A percentile compares a stretch with the other conserved stretches of the same genome.
Conservation (phyloP, 2,888 invertebrate genomes). For the Danaus chrysippus region DNA sequence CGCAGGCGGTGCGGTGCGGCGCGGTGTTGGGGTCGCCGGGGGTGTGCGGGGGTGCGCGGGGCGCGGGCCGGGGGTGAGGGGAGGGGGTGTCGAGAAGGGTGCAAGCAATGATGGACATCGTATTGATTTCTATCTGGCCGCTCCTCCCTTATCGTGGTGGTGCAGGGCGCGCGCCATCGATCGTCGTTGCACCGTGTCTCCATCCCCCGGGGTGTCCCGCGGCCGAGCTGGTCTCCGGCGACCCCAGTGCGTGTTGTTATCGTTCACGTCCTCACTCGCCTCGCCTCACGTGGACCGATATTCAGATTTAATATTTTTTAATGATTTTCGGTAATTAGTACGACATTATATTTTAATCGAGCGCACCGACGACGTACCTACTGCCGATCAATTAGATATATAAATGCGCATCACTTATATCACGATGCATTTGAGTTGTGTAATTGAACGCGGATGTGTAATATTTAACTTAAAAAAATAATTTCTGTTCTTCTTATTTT, state of each 20-base stretch:
- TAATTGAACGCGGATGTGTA: conserved; percentile 31
- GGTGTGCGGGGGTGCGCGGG: conserved; percentile 71
- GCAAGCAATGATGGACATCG: conserved; percentile 81
- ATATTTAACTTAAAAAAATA: background rate
- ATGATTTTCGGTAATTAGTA: conserved; percentile 23
- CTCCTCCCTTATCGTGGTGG: conserved; percentile 75
- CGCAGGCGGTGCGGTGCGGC: conserved; percentile 75
- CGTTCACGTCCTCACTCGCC: conserved; percentile 45
- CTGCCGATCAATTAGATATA: conserved; percentile 33
- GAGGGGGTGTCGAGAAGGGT: conserved; percentile 72
- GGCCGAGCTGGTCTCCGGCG: conserved; percentile 60
- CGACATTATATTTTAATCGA: conserved; percentile 43
- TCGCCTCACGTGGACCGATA: conserved; percentile 58
- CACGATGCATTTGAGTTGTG: conserved; percentile 30
- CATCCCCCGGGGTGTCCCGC: conserved; percentile 45
- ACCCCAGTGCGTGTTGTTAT: conserved; percentile 58
- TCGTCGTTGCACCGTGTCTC: conserved; percentile 65
- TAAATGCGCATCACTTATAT: conserved; percentile 26
- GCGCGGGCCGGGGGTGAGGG: conserved; percentile 73
- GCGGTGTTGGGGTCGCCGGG: conserved; percentile 63
- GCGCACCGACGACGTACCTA: conserved; percentile 33
- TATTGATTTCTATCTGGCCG: conserved; percentile 80
- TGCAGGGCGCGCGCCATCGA: conserved; percentile 74
- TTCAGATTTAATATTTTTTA: conserved; percentile 41
- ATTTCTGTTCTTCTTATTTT: background rate